phyloP scores from a whole-genome alignment of 2,113 vertebrate species.

The Nannospalax galili region DNA sequence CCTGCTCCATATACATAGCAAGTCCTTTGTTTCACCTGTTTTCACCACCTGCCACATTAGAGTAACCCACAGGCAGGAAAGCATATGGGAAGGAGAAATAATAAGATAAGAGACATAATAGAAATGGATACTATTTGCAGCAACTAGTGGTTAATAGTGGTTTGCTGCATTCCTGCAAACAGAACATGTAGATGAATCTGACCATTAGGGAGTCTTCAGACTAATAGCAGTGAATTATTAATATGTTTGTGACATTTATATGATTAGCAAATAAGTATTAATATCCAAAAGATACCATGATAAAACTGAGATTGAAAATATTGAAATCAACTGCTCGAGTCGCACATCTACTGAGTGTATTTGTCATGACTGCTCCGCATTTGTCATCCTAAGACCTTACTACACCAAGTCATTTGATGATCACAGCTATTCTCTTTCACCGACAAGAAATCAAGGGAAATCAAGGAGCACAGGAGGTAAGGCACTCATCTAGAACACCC shows the following conservation, averaged over 20 bases:
- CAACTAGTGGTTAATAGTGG: background rate
- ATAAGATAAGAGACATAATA: background rate
- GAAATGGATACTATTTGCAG: background rate
- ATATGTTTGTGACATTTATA: background rate
- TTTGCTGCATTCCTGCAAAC: background rate
- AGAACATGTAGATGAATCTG: background rate
- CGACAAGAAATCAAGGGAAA: background rate
- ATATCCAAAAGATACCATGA: background rate
- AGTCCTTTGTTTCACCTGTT: slow-evolving; percentile 10
- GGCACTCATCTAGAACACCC: background rate
- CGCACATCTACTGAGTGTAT: background rate
- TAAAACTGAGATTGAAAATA: background rate
- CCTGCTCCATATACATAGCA: background rate
- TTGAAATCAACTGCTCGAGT: background rate
- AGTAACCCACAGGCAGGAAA: background rate
- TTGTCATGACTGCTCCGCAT: background rate
- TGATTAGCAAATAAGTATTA: background rate
- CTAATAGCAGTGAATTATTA: background rate
- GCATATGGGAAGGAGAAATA: background rate
- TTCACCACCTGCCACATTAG: background rate
- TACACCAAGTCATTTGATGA: background rate
- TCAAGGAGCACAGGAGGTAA: slow-evolving; percentile 2
- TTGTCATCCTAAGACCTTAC: background rate
- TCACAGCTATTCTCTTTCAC: background rate
- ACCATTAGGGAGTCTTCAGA: background rate